Evolutionary conservation across 2,888 invertebrate genomes (phyloP), one percentile per base, ranked within the genome.

Genomic region (Caenorhabditis doughertyi): DNA sequence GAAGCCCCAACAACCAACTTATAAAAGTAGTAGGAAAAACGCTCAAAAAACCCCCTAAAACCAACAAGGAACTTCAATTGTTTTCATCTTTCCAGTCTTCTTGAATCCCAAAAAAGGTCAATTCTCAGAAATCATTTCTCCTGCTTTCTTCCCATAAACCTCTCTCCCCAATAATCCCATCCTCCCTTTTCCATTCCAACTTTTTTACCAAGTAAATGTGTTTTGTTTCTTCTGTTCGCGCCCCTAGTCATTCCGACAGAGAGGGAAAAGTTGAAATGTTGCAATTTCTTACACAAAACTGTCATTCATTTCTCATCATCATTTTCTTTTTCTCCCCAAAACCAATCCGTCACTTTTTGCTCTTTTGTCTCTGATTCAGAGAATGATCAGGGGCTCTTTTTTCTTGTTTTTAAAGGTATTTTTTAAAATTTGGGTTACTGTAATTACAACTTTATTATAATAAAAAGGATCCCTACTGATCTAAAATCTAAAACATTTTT

Each of bases 281-380:
- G 76, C 76, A 76, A 65, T 60, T 32, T 42, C 60, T 76, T 76
- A 76, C 76, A 76, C 74, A 58, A 60, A 74, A 74, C 76, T 76
- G 76, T 67, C 68, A 68, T 27, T 68, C n/a, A n/a, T 60, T 39
- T 56, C 49, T 18, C 35, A 35, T 39, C 68, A 58, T 74, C 74
- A 74, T 67, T 32, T 44, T 65, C n/a, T 55, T 27, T 55, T 18
- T 32, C 11, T 32, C 32, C 56, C 18, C 16, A 11, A 8, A 3
- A 55, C 39, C 65, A 56, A 76, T 67, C 76, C 76, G 68, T 76
- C 76, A 76, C 56, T 68, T 60, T 74, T 56, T 55, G 73, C 53
- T 73, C 73, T 56, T 39, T 64, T 74, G 47, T 47, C 56, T 49
- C 39, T 29, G 23, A 23, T 8, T 35, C 35, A 68, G 25, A 74